Base-by-base conservation (phyloP, 2,888 invertebrate species). In the Sphaerophoria rueppellii region DNA sequence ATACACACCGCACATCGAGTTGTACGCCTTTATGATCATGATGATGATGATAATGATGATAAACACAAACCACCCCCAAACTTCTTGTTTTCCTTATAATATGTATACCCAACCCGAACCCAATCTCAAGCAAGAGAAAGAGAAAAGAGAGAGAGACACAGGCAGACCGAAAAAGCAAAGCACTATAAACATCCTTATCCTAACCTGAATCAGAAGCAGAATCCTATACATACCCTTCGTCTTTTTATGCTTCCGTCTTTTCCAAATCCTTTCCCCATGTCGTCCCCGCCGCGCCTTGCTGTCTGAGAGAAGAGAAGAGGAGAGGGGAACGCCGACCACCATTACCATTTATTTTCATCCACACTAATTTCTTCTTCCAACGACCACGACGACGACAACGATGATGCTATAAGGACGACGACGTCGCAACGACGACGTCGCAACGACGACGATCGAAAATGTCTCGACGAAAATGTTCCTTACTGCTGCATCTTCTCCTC, bases 391-490 rank as follows among this genome's bases (percentile, higher is more conserved):
- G 16, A 55, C 34, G 57, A 52, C 61, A 55, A 55, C 34, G 57
- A 52, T 57, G 73, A 40, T 43, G 43, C 12, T 43, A 43, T 14
- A 54, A 60, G 57, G 69, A 69, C 69, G 70, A 67, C 80, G 75
- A 81, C 76, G 69, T 72, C 65, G 80, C 63, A 67, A 69, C 69
- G 70, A 67, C 80, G 75, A 80, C 72, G 69, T 55, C 58, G 76
- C 63, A 67, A 63, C 83, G 72, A 81, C 76, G 69, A 75, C 65
- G 80, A 69, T 67, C 72, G 83, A 85, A 80, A 80, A 85, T 76
- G 85, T 85, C 85, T 85, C 85, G 81, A 81, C 85, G 85, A 75
- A 85, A 85, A 70, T 85, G 74, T 76, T 77, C 46, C 76, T 73
- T 71, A 24, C 57, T 58, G 4, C 61, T 77, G 11, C 14, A 46